A percentile compares a stretch with the other conserved stretches of the same genome.
Conservation (phyloP, 2,797 vertebrate genomes). For the Sebastes hopkinsi region DNA sequence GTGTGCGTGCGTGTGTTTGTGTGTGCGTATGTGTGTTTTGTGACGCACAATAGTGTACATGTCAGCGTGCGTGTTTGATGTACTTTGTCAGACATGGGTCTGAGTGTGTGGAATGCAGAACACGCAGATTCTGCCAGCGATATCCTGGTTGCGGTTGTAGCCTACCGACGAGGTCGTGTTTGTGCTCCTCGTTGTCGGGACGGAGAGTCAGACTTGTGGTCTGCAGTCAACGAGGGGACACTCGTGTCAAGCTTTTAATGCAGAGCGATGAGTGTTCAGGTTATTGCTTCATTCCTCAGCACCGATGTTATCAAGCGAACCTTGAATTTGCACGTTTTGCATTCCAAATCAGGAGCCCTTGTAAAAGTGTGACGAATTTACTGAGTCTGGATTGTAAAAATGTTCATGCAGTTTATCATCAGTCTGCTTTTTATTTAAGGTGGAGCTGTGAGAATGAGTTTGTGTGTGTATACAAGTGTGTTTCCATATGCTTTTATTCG, state of each 20-base stretch:
- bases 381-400: conserved; percentile 60
- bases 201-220: conserved; percentile 20
- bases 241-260: conserved; percentile 17
- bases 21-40: conserved; percentile 29
- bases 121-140: conserved; percentile 61
- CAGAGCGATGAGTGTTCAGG: conserved; percentile 16
- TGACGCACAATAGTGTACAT: conserved; percentile 53
- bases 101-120: conserved; percentile 71
- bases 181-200: conserved; percentile 22
- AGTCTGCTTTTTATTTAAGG: conserved; percentile 37
- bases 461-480: conserved; percentile 15
- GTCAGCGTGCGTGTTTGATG: conserved; percentile 62
- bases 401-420: conserved; percentile 30
- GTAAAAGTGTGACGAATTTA: conserved; percentile 56
- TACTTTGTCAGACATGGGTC: conserved; percentile 65
- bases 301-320: conserved; percentile 35
- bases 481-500: conserved; percentile 46
- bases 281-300: conserved; percentile 44
- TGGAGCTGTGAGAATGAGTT: conserved; percentile 17
- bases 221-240: conserved; percentile 16
- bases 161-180: conserved; percentile 50
- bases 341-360: conserved; percentile 55
- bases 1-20: conserved; percentile 22
- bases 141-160: conserved; percentile 37
- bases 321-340: conserved; percentile 36